Base-by-base conservation (phyloP, 2,888 invertebrate species). In the Drosophila prolongata region DNA sequence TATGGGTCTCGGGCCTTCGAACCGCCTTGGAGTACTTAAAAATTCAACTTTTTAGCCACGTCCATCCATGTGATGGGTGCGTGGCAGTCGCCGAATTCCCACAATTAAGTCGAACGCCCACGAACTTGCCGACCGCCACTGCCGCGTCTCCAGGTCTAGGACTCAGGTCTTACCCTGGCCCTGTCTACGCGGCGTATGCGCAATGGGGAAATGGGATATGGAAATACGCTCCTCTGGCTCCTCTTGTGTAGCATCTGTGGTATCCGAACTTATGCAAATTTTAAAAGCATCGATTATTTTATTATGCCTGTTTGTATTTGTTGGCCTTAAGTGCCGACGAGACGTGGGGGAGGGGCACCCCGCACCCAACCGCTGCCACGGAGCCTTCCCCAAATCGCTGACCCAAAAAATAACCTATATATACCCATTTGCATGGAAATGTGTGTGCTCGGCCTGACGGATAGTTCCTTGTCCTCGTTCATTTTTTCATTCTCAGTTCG, bases 91-190 rank as follows among this genome's bases (percentile, higher is more conserved):
- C 54, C 27, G 65, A 82, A 62, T 90, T 90, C 90, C 79, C 90
- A 90, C 89, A 89, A 90, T 90, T 90, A 88, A 80, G 69, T 62
- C 14, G 50, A 53, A 75, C 56, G 44, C 65, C 61, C 53, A 47
- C 53, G 53, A 54, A 66, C 60, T 52, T 37, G 35, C 38, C 55
- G 34, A 42, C 61, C 60, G 35, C 60, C 34, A 40, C 38, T 52
- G 46, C 27, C 47, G 47, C 55, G 71, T 53, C 52, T 56, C 34
- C 55, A 52, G 52, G 53, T 49, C 47, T 64, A 57, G 47, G 71
- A 27, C 54, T 49, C 52, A 9, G 35, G 35, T 30, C 19, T 56
- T 34, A 34, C 38, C 34, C 42, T 10, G 53, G 42, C 40, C 37
- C 19, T 61, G 53, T 61, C 52, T 47, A 65, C 57, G 59, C 44